Evolutionary conservation across 2,797 vertebrate genomes (phyloP), one percentile per base, ranked within the genome.

Genomic region (Helostoma temminkii): DNA sequence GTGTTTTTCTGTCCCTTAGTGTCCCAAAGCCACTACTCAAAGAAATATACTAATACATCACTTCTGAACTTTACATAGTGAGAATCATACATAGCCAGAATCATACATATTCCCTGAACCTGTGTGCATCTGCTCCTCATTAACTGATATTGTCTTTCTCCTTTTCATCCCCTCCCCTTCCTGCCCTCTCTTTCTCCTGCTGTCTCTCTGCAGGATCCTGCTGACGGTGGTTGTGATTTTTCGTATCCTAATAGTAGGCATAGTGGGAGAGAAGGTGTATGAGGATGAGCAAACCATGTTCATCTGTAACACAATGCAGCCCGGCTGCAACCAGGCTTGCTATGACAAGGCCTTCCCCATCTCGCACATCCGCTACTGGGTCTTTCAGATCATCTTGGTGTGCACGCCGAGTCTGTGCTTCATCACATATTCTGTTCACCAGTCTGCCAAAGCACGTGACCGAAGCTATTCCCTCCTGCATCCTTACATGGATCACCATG

Each of bases 201-300:
- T 64, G 53, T 84, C 61, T 70, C 55, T 84, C 69, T 85, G 83
- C 89, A 97, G 96, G 93, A 97, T 97, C 89, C 94, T 97, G 90
- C 94, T 97, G 93, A 97, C 96, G 1, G 96, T 97, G 84, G 96
- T 97, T 78, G 96, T 97, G 58, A 97, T 97, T 65, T 97, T 97
- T 92, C 95, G 96, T 41, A 97, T 97, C 83, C 90, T 97, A 15
- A 96, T 97, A 21, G 96, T 97, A 37, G 96, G 95, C 57, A 97
- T 97, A 43, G 96, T 97, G 70, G 96, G 96, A 0, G 96, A 97
- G 74, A 97, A 96, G 42, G 96, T 97, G 6, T 97, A 96, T 5
- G 96, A 97, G 81, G 96, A 96, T 39, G 96, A 96, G 84, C 96
- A 97, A 84, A 92, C 93, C 50, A 97, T 97, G 96, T 97, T 97